These are phyloP conservation scores for Endotricha flammealis DNA, from an alignment of 2,888 invertebrate species.

Conservation along the genomic window DNA sequence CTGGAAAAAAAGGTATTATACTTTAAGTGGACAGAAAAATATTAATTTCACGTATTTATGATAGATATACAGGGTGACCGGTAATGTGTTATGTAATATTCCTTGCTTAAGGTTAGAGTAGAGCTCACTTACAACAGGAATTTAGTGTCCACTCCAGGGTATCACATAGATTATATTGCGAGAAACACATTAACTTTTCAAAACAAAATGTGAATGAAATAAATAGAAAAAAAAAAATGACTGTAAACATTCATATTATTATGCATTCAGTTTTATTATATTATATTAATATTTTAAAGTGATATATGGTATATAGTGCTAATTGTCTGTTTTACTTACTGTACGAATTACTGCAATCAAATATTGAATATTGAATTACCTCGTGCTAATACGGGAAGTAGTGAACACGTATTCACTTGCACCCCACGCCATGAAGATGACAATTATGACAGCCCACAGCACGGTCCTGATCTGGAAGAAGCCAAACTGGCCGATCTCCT, in stretches of 20 bases:
- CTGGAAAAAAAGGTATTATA: conserved; percentile 13
- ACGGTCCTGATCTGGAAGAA: conserved; percentile 45
- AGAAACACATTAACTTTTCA: too few species aligned
- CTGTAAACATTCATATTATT: too few species aligned
- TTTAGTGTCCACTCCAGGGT: neutral
- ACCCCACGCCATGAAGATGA: conserved; percentile 46
- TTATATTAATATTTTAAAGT: too few species aligned
- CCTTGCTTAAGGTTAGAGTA: too few species aligned
- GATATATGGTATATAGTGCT: too few species aligned
- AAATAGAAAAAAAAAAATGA: neutral
- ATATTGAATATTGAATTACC: too few species aligned
- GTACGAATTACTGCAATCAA: too few species aligned
- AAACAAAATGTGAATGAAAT: neutral
- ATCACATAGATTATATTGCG: too few species aligned
- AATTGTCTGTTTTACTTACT: too few species aligned
- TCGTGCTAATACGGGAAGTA: conserved; percentile 52
- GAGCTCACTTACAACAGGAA: neutral
- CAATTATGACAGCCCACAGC: conserved; percentile 32
- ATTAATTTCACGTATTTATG: neutral
- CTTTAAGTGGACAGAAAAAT: too few species aligned
- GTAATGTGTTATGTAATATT: neutral
- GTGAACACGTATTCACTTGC: conserved; percentile 58
- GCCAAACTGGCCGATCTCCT: conserved; percentile 62
- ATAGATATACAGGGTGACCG: neutral
- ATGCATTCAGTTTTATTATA: too few species aligned